Conservation (phyloP, 2,888 invertebrate species). For the Chouioia cunea region DNA sequence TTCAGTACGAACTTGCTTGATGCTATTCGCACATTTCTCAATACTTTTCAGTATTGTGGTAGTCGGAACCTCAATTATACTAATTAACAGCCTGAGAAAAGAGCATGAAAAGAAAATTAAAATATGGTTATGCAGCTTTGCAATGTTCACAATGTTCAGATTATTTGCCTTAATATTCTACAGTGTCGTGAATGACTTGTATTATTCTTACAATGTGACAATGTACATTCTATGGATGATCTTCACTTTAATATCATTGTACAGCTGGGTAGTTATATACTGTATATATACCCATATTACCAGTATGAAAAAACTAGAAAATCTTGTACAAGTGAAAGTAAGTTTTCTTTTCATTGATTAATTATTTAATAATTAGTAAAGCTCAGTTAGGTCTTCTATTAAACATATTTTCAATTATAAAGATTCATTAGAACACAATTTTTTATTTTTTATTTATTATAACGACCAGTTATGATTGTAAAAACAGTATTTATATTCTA, state of each 20-base stretch:
- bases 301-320: conserved; percentile 89
- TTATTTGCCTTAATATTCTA: conserved; percentile 85
- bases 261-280: conserved; percentile 90
- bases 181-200: conserved; percentile 89
- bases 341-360: conserved; percentile 58
- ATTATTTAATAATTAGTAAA: conserved; percentile 4
- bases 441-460: too few species aligned
- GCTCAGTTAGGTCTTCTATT: conserved; percentile 13
- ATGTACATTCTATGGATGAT: conserved; percentile 84
- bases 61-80: conserved; percentile 82
- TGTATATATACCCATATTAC: conserved; percentile 87
- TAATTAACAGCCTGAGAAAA: conserved; percentile 87
- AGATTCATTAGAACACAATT: too few species aligned
- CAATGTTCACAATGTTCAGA: conserved; percentile 83
- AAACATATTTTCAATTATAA: background rate
- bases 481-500: too few species aligned
- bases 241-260: conserved; percentile 78
- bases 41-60: conserved; percentile 81
- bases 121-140: conserved; percentile 89
- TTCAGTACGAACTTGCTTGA: conserved; percentile 87
- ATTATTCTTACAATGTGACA: conserved; percentile 88
- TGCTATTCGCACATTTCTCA: conserved; percentile 87
- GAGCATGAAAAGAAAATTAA: conserved; percentile 89
- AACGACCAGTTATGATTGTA: too few species aligned
- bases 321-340: conserved; percentile 91